These are phyloP conservation scores for Macrobrachium rosenbergii DNA, from an alignment of 1,140 invertebrate genomes.

Conservation along the genomic window DNA sequence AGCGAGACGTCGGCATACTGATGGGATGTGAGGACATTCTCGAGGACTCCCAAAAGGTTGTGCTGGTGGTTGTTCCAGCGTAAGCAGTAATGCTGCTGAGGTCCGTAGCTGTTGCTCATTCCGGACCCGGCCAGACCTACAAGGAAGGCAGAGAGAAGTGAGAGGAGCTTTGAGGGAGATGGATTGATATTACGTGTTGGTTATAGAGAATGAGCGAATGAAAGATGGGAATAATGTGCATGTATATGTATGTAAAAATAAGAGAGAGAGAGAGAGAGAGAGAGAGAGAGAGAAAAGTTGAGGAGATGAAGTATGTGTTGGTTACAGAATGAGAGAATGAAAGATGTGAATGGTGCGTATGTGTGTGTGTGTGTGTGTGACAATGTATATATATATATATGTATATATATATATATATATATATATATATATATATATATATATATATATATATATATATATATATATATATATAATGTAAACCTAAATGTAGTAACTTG, in stretches of 20 bases:
- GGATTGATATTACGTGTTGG: neutral
- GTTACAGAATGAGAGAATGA: neutral
- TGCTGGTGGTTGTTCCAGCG: constrained; percentile 93
- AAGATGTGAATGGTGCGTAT: neutral
- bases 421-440: constrained; percentile 32
- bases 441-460: neutral
- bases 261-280: too few relatives aligned
- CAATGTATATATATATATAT: constrained; percentile 25
- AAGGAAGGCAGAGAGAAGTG: neutral
- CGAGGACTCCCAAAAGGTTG: constrained; percentile 90
- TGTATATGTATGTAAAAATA: constrained; percentile 26
- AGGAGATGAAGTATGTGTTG: too few relatives aligned
- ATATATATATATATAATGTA: too few relatives aligned
- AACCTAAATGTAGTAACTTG: too few relatives aligned
- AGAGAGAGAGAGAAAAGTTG: too few relatives aligned
- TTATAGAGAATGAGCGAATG: neutral
- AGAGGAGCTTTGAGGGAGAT: neutral
- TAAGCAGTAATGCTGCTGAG: constrained; percentile 86
- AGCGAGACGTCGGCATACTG: constrained; percentile 93
- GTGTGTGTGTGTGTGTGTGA: too few relatives aligned
- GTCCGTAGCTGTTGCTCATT: constrained; percentile 59
- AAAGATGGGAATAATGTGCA: neutral
- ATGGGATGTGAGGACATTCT: constrained; percentile 89
- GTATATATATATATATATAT: constrained; percentile 34
- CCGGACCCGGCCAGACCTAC: constrained; percentile 52